phyloP scores from a whole-genome alignment of 2,113 vertebrate species.

The Podarcis cretensis region DNA sequence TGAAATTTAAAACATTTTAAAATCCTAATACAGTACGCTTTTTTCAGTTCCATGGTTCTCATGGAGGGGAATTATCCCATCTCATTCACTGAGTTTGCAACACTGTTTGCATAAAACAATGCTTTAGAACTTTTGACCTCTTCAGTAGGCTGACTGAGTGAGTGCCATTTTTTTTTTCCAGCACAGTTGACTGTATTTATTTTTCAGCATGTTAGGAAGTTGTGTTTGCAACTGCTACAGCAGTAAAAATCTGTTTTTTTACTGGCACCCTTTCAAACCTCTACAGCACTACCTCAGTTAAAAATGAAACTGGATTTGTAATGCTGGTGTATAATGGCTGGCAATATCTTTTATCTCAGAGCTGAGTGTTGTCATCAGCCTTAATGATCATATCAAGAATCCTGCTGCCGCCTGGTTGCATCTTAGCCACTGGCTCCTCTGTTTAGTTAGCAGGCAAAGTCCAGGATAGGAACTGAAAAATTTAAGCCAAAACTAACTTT shows the following conservation, averaged over 20 bases:
- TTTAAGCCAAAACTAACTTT: constrained; percentile 46
- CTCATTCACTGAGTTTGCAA: constrained; percentile 53
- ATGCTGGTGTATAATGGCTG: constrained; percentile 73
- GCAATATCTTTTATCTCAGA: constrained; percentile 79
- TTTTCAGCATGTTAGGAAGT: constrained; percentile 68
- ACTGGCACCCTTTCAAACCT: constrained; percentile 72
- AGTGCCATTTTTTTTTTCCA: constrained; percentile 63
- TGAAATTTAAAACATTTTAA: constrained; percentile 19
- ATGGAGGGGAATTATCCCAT: constrained; percentile 61
- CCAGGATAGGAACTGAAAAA: constrained; percentile 50
- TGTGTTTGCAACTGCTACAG: constrained; percentile 57
- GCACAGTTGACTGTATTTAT: constrained; percentile 63
- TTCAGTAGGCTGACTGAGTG: constrained; percentile 46
- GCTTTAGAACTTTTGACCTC: constrained; percentile 47
- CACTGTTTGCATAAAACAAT: constrained; percentile 48
- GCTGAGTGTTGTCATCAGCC: constrained; percentile 79
- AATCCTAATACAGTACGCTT: constrained; percentile 54
- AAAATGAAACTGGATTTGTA: constrained; percentile 79
- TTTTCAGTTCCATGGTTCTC: constrained; percentile 62
- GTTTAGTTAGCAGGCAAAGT: constrained; percentile 62
- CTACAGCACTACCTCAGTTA: constrained; percentile 94
- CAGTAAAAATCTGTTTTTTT: constrained; percentile 73
- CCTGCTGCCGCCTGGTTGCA: constrained; percentile 63
- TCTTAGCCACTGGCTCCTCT: constrained; percentile 55
- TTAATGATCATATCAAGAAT: constrained; percentile 58